Percentiles rank a stretch among this genome's conserved stretches.
Conservation (phyloP, 1,140 invertebrate species). For the Drosophila eugracilis region DNA sequence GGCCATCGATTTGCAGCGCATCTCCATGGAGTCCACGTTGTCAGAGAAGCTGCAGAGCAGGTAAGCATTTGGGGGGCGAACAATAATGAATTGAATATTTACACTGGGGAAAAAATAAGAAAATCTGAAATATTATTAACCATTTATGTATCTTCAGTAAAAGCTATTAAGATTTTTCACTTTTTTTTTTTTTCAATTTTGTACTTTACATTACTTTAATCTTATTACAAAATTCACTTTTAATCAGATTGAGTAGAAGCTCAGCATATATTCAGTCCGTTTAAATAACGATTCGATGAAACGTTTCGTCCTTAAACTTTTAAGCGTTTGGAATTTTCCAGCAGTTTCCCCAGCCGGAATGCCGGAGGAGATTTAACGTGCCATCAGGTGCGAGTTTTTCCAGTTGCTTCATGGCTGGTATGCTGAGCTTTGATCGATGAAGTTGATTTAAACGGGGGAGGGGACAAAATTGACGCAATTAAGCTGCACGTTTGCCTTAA, state of each 20-base stretch:
- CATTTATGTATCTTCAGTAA: too few relatives aligned
- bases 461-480: slow-evolving; percentile 18
- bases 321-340: slow-evolving; percentile 9
- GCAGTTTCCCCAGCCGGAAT: slow-evolving; percentile 9
- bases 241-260: too few relatives aligned
- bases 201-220: too few relatives aligned
- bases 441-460: slow-evolving; percentile 56
- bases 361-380: slow-evolving; percentile 19
- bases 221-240: too few relatives aligned
- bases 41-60: slow-evolving; percentile 79
- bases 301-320: background rate
- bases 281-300: background rate
- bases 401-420: slow-evolving; percentile 47
- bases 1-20: slow-evolving; percentile 82
- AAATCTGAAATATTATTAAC: too few relatives aligned
- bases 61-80: slow-evolving; percentile 49
- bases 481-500: slow-evolving; percentile 43
- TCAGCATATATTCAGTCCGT: too few relatives aligned
- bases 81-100: background rate
- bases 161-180: background rate
- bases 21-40: slow-evolving; percentile 82
- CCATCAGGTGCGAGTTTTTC: slow-evolving; percentile 51
- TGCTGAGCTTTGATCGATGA: slow-evolving; percentile 72
- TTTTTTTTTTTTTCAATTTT: too few relatives aligned
- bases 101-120: slow-evolving; percentile 4